A percentile compares a stretch with the other conserved stretches of the same genome.
These are phyloP conservation scores for Conger conger DNA, from an alignment of 2,113 vertebrate species.

Conservation along the genomic window DNA sequence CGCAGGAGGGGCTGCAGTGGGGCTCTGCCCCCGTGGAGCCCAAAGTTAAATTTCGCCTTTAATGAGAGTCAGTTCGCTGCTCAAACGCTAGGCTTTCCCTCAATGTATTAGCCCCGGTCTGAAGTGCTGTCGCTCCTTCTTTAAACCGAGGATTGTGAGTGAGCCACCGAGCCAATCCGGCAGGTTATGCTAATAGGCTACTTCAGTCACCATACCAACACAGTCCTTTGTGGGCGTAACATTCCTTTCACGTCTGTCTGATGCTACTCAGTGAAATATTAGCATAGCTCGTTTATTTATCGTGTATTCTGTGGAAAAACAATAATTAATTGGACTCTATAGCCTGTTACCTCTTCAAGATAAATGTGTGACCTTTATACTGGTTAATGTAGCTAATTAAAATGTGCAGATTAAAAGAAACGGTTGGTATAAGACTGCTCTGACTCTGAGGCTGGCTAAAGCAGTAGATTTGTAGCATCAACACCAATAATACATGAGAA, in stretches of 20 bases:
- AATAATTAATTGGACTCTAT: background rate
- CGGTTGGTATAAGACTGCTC: background rate
- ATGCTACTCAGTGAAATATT: background rate
- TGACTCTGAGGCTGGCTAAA: background rate
- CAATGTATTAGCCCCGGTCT: background rate
- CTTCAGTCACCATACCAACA: constrained; percentile 20
- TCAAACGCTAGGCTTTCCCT: background rate
- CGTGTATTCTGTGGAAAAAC: background rate
- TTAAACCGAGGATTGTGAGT: background rate
- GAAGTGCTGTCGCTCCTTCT: background rate
- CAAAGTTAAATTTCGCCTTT: background rate
- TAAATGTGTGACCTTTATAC: background rate
- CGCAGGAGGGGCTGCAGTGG: background rate
- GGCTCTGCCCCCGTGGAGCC: background rate
- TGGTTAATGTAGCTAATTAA: background rate
- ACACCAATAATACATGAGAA: background rate
- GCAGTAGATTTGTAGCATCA: background rate
- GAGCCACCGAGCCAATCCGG: background rate
- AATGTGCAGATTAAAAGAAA: background rate
- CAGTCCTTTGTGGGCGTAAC: background rate
- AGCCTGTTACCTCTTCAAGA: background rate
- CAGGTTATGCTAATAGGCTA: constrained; percentile 2
- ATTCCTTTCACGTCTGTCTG: background rate
- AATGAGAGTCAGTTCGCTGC: background rate
- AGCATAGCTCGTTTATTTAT: background rate